These are phyloP conservation scores for Bursaphelenchus okinawaensis DNA, from an alignment of 2,888 invertebrate genomes.

Conservation along the genomic window DNA sequence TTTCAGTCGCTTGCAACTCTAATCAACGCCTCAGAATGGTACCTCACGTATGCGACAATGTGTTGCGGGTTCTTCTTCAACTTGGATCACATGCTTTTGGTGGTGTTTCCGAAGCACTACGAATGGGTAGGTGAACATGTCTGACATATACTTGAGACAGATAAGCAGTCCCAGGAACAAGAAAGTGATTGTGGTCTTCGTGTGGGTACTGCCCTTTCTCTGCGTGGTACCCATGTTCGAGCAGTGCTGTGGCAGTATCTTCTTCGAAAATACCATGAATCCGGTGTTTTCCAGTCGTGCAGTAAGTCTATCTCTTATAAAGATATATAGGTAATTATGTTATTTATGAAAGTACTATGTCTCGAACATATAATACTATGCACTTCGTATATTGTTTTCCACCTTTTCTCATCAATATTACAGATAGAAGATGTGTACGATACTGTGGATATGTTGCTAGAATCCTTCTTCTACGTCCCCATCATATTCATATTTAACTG, in stretches of 20 bases:
- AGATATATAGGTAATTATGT: no score
- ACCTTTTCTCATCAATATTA: not conserved
- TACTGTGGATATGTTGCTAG: slow-evolving; percentile 18
- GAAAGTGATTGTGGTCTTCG: not conserved
- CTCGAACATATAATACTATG: no score
- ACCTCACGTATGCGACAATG: slow-evolving; percentile 23
- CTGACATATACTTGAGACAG: not conserved
- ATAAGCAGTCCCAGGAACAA: slow-evolving; percentile 9
- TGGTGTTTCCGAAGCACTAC: slow-evolving; percentile 19
- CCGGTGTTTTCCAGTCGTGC: slow-evolving; percentile 1
- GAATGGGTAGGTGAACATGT: slow-evolving; percentile 12
- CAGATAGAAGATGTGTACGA: slow-evolving; percentile 21
- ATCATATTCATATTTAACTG: slow-evolving; percentile 19
- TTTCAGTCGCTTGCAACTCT: slow-evolving; percentile 11
- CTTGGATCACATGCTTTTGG: slow-evolving; percentile 19
- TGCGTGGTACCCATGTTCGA: slow-evolving; percentile 20
- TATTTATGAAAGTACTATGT: no score
- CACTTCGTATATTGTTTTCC: not conserved
- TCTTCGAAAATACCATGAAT: slow-evolving; percentile 6
- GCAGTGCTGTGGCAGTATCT: slow-evolving; percentile 13
- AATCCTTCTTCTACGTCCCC: slow-evolving; percentile 23
- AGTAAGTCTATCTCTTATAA: no score
- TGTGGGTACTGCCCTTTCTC: slow-evolving; percentile 10
- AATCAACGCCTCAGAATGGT: slow-evolving; percentile 16
- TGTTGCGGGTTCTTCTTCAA: slow-evolving; percentile 23